Conservation (phyloP, 2,797 vertebrate genomes). For the Petrocephalus sullivani region DNA sequence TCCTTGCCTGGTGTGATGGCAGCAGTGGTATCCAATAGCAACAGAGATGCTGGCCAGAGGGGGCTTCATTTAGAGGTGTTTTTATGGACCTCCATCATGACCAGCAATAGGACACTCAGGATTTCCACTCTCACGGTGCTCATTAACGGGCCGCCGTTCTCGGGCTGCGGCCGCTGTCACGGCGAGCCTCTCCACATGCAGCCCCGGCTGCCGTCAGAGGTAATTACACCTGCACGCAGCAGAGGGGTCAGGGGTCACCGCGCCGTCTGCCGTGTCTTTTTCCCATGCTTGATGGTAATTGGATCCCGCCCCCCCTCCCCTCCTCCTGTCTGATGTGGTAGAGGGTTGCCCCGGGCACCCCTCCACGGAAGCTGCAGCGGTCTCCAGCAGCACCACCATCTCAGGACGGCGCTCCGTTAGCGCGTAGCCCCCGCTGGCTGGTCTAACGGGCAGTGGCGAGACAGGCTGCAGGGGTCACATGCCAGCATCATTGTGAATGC, state of each 20-base stretch:
- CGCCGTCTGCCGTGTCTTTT: background rate
- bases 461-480: background rate
- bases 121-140: background rate
- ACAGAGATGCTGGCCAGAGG: background rate
- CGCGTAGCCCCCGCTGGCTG: background rate
- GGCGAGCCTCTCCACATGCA: background rate
- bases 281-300: constrained; percentile 7
- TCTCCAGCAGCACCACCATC: background rate
- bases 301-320: background rate
- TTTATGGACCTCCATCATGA: background rate
- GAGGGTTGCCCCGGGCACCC: background rate
- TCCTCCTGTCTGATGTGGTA: background rate
- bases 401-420: background rate
- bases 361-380: background rate
- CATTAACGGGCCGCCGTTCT: background rate
- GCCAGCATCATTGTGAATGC: background rate
- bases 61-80: background rate
- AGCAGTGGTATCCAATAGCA: background rate
- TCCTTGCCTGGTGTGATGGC: background rate
- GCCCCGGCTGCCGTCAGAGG: background rate
- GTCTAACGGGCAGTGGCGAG: background rate
- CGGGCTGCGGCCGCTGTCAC: background rate
- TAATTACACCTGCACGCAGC: constrained; percentile 10
- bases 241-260: background rate
- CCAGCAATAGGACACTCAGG: background rate